phyloP scores from a whole-genome alignment of 2,888 invertebrate genomes.

The Dione vanillae region DNA sequence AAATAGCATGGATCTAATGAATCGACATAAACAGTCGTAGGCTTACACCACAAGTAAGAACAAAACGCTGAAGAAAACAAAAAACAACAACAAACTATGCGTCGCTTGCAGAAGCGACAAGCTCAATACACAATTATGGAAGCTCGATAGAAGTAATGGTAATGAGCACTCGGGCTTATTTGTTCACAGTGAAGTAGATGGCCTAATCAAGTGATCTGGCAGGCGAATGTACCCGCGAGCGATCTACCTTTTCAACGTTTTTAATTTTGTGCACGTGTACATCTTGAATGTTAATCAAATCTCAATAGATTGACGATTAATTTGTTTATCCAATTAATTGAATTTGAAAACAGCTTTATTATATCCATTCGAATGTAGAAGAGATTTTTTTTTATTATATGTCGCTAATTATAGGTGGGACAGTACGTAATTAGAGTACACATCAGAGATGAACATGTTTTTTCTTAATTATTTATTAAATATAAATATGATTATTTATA shows the following conservation, averaged over 20 bases:
- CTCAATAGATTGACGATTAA: constrained; percentile 5
- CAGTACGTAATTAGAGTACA: not conserved
- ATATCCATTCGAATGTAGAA: too few species aligned
- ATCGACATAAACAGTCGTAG: not conserved
- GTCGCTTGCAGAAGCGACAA: constrained; percentile 34
- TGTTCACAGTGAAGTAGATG: constrained; percentile 61
- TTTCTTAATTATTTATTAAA: not conserved
- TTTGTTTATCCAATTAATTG: constrained; percentile 6
- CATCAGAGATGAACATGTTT: not conserved
- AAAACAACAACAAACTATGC: constrained; percentile 25
- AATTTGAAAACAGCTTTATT: not conserved
- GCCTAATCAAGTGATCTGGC: constrained; percentile 59
- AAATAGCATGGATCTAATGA: not conserved
- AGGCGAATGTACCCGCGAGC: constrained; percentile 44
- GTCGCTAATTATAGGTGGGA: not conserved
- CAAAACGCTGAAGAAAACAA: constrained; percentile 7
- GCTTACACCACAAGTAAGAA: not conserved
- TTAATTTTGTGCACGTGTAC: constrained; percentile 10
- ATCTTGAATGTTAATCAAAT: constrained; percentile 1
- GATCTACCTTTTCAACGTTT: constrained; percentile 1
- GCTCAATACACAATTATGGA: constrained; percentile 39
- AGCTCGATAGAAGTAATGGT: constrained; percentile 39
- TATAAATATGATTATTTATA: too few species aligned
- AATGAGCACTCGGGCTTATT: constrained; percentile 56
- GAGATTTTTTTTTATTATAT: not conserved